These are phyloP conservation scores for Sylvilagus floridanus DNA, from an alignment of 2,797 vertebrate genomes.

Conservation along the genomic window DNA sequence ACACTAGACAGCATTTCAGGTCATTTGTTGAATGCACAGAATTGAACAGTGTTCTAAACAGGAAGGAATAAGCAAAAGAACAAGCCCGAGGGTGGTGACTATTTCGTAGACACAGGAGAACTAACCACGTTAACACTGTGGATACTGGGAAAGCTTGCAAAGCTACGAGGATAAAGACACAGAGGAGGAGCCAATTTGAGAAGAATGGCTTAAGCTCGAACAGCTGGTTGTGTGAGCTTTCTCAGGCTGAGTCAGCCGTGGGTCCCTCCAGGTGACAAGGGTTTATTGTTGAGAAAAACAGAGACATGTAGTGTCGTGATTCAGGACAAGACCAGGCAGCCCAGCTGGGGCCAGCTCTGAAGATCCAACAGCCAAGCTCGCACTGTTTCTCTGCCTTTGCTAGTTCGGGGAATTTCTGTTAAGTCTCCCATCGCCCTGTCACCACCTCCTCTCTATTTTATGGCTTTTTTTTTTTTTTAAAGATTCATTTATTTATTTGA, in stretches of 20 bases:
- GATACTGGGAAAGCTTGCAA: neutral
- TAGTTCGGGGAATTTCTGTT: neutral
- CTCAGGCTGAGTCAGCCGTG: neutral
- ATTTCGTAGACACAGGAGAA: neutral
- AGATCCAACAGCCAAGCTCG: neutral
- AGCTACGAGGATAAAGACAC: neutral
- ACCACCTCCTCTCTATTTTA: neutral
- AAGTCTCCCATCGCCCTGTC: neutral
- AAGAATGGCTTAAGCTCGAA: neutral
- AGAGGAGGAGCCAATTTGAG: neutral
- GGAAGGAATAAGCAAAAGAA: neutral
- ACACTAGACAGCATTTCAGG: constrained; percentile 19
- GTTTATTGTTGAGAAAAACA: neutral
- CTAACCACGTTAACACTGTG: neutral
- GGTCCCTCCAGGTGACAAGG: neutral
- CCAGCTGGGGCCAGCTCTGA: neutral
- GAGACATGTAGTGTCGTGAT: neutral
- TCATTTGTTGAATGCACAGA: constrained; percentile 16
- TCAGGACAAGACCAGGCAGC: neutral
- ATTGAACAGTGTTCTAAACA: neutral
- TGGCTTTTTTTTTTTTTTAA: neutral
- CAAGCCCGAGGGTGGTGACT: neutral
- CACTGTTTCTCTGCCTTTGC: neutral
- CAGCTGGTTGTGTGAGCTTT: neutral
- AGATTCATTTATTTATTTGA: too few species aligned